Base-by-base conservation (phyloP, 2,888 invertebrate species). In the Monoplex corrugatus region DNA sequence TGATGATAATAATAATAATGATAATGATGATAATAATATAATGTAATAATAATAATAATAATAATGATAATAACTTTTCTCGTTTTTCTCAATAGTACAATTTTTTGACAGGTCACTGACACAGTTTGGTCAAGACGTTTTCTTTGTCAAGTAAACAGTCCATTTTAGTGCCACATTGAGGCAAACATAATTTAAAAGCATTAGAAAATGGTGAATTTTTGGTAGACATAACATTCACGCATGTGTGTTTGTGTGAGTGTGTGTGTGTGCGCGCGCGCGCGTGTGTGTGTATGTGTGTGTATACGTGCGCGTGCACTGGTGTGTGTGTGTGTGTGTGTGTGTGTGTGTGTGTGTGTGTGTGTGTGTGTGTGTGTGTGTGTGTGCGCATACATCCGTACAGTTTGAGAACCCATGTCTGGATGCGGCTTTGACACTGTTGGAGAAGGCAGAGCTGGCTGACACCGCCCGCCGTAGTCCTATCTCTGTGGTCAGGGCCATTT, bases 401-500 rank as follows among this genome's bases (percentile, higher is more conserved):
- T 96, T 96, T 93, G 95, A 95, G 57, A 92, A 91, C 28, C 94
- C 94, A n/a, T 92, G 93, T 45, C 91, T 95, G 78, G 94, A 95
- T 23, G 94, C 94, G 0, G 94, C 94, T 0, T 88, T 95, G 8
- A 87, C 89, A 23, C 90, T 95, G 38, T 88, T 95, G 75, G 94
- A 95, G 87, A 93, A 91, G 57, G 94, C 93, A 1, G 94, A 94
- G 38, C 90, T 95, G 38, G 89, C 90, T 0, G 93, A 93, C 43
- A 80, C 90, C 2, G 95, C 93, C 1, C 97, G 98, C 92, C 97
- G 97, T 88, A 98, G 98, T 96, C 98, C 98, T 0, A 97, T 98
- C 45, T 97, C 97, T 87, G 97, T 97, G 50, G 97, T 97, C 0
- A 97, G 99, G 87, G 97, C 98, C 0, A 96, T 99, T n/a, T 98